Evolutionary conservation across 2,888 invertebrate species (phyloP).

Genomic region (Tetrapedia diversipes): DNA sequence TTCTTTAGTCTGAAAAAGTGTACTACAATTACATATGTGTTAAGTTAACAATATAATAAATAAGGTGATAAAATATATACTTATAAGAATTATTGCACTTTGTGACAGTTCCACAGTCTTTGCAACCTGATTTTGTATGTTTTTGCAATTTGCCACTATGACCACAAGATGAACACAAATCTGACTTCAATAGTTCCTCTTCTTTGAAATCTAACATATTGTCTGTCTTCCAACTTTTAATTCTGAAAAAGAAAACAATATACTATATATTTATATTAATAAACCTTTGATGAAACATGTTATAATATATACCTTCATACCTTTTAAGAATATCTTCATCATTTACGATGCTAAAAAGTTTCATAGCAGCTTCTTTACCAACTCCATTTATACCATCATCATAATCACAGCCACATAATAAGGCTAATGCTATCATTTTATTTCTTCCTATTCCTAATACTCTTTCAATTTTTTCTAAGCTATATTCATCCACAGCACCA

Average conservation of each 20-base stretch:
- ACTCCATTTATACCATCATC: conserved; percentile 90
- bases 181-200: conserved; percentile 84
- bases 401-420: conserved; percentile 95
- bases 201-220: conserved; percentile 84
- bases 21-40: conserved; percentile 23
- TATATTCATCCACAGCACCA: conserved; percentile 91
- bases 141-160: conserved; percentile 86
- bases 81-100: conserved; percentile 87
- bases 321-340: conserved; percentile 87
- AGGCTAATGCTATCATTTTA: conserved; percentile 92
- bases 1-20: conserved; percentile 85
- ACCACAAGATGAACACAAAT: conserved; percentile 89
- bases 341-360: conserved; percentile 86
- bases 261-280: conserved; percentile 26
- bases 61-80: conserved; percentile 79
- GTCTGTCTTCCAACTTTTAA: conserved; percentile 87
- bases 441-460: conserved; percentile 90
- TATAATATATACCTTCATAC: conserved; percentile 75
- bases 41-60: background rate
- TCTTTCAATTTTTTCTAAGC: conserved; percentile 87
- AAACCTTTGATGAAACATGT: background rate
- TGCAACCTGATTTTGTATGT: conserved; percentile 88
- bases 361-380: conserved; percentile 90
- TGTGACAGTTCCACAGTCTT: conserved; percentile 85
- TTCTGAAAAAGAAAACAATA: conserved; percentile 78